A percentile compares a stretch with the other conserved stretches of the same genome.
phyloP scores from a whole-genome alignment of 2,113 vertebrate genomes.

The Ellobius talpinus region DNA sequence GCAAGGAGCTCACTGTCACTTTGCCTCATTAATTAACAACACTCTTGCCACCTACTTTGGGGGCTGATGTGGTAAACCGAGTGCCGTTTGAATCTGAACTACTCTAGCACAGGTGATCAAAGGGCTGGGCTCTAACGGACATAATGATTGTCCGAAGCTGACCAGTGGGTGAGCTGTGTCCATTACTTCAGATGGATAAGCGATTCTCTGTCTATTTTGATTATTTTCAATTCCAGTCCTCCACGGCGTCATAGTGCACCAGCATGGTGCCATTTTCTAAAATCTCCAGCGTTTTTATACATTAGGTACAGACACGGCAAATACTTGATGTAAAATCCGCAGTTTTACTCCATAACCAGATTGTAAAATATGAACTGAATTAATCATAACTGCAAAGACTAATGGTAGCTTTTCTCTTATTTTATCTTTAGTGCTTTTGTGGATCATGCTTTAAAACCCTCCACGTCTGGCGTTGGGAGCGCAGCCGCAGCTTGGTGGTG shows the following conservation, averaged over 20 bases:
- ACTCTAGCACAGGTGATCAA: slow-evolving; percentile 53
- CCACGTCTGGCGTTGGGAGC: slow-evolving; percentile 88
- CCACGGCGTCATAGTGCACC: slow-evolving; percentile 82
- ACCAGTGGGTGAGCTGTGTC: slow-evolving; percentile 76
- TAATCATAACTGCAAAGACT: slow-evolving; percentile 93
- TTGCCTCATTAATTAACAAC: slow-evolving; percentile 81
- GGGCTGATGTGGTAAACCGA: slow-evolving; percentile 69
- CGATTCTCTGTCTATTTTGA: slow-evolving; percentile 80
- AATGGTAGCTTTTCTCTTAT: slow-evolving; percentile 92
- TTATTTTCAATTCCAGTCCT: slow-evolving; percentile 82
- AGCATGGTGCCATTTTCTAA: slow-evolving; percentile 85
- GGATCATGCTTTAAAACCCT: slow-evolving; percentile 91
- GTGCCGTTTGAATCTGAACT: slow-evolving; percentile 80
- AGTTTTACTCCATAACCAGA: slow-evolving; percentile 92
- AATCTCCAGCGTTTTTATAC: slow-evolving; percentile 89
- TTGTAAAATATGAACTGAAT: slow-evolving; percentile 96
- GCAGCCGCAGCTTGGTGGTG: slow-evolving; percentile 89
- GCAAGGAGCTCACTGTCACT: slow-evolving; percentile 70
- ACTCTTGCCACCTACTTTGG: slow-evolving; percentile 67
- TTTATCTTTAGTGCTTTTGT: slow-evolving; percentile 93
- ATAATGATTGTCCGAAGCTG: slow-evolving; percentile 54
- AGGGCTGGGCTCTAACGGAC: slow-evolving; percentile 59
- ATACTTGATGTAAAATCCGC: slow-evolving; percentile 91
- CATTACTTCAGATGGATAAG: slow-evolving; percentile 80
- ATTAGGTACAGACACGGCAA: slow-evolving; percentile 89